Conservation (phyloP, 2,888 invertebrate genomes). For the Thumatha senex region DNA sequence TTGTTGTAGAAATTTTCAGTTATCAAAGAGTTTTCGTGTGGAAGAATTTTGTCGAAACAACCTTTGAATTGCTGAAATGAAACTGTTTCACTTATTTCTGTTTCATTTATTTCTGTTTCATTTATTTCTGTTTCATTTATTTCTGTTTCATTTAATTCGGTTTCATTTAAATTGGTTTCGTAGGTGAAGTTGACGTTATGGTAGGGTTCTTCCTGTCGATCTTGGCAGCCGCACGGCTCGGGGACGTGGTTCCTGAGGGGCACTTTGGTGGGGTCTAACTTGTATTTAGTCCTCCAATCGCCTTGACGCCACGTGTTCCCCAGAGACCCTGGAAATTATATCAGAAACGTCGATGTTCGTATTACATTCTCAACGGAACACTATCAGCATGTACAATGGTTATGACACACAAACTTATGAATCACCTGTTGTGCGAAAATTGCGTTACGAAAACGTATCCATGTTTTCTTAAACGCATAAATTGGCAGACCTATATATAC, state of each 20-base stretch:
- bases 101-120: slow-evolving; percentile 23
- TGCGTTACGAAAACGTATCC: too few relatives aligned
- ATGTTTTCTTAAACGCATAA: too few relatives aligned
- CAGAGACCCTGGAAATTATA: slow-evolving; percentile 83
- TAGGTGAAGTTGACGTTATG: slow-evolving; percentile 19
- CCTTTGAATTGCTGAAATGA: slow-evolving; percentile 47
- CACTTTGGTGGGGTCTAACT: slow-evolving; percentile 56
- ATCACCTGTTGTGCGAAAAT: too few relatives aligned
- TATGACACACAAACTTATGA: too few relatives aligned
- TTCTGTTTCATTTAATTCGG: slow-evolving; percentile 21
- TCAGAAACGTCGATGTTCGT: too few relatives aligned
- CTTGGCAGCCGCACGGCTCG: slow-evolving; percentile 44
- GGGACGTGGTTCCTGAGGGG: slow-evolving; percentile 51
- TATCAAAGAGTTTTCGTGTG: slow-evolving; percentile 58
- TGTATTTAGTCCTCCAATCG: slow-evolving; percentile 82
- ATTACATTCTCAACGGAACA: background rate
- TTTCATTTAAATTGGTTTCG: slow-evolving; percentile 29
- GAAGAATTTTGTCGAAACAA: slow-evolving; percentile 52
- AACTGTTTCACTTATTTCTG: slow-evolving; percentile 21
- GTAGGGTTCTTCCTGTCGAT: slow-evolving; percentile 13
- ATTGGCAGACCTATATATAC: too few relatives aligned
- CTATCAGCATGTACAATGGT: too few relatives aligned
- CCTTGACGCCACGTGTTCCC: slow-evolving; percentile 93
- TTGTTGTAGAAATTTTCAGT: slow-evolving; percentile 72
- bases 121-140: slow-evolving; percentile 19